phyloP scores from a whole-genome alignment of 2,888 invertebrate genomes.

The Carpatolechia fugitivella region DNA sequence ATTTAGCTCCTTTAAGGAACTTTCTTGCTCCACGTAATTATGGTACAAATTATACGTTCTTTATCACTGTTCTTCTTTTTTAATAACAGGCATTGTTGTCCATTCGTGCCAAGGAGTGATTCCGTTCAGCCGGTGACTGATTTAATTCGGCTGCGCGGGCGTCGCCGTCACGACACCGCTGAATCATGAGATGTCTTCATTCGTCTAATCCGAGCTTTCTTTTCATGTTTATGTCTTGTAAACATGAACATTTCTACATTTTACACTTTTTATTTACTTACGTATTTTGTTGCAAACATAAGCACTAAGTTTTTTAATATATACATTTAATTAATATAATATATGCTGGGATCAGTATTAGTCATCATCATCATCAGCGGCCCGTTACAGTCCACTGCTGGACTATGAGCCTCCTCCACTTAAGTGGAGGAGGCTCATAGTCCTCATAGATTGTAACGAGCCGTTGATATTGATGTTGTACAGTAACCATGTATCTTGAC shows the following conservation, averaged over 20 bases:
- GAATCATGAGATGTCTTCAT: slow-evolving; percentile 50
- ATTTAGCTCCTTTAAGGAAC: not conserved
- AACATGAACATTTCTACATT: not conserved
- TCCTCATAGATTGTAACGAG: no score
- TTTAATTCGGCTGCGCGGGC: slow-evolving; percentile 60
- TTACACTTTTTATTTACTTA: not conserved
- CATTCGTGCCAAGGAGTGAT: slow-evolving; percentile 74
- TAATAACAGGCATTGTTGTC: slow-evolving; percentile 75
- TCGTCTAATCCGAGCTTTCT: slow-evolving; percentile 40
- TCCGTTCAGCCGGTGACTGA: slow-evolving; percentile 70
- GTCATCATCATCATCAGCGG: no score
- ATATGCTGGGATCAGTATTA: no score
- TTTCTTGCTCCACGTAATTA: slow-evolving; percentile 55
- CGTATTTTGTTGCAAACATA: not conserved
- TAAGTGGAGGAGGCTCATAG: no score
- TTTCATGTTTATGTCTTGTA: not conserved
- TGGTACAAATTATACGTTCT: slow-evolving; percentile 70
- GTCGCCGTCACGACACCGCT: slow-evolving; percentile 6
- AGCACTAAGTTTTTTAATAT: no score
- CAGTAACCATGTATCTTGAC: no score
- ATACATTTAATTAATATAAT: no score
- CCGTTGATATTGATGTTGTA: no score
- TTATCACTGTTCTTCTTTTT: slow-evolving; percentile 67
- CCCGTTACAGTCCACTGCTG: no score
- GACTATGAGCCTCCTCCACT: no score